Percentiles rank a stretch among this genome's conserved stretches.
These are phyloP conservation scores for Conops quadrifasciatus DNA, from an alignment of 2,888 invertebrate species.

Conservation along the genomic window DNA sequence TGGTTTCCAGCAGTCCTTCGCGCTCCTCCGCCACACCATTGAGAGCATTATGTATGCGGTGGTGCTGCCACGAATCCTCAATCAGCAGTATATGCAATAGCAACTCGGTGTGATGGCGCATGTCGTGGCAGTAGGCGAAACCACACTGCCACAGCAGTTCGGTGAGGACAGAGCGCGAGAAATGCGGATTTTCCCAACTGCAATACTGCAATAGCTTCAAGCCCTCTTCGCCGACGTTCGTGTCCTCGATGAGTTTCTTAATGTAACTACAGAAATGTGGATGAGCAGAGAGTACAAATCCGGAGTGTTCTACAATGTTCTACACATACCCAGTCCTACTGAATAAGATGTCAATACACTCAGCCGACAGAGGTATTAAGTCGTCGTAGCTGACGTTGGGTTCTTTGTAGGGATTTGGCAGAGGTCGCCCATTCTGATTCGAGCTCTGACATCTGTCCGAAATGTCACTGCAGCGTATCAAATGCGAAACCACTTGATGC, in stretches of 20 bases:
- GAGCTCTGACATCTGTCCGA: slow-evolving; percentile 73
- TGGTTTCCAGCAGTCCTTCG: slow-evolving; percentile 92
- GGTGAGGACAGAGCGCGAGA: slow-evolving; percentile 87
- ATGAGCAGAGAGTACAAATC: neutral
- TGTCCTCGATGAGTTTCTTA: slow-evolving; percentile 95
- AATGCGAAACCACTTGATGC: slow-evolving; percentile 89
- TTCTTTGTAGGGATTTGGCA: slow-evolving; percentile 81
- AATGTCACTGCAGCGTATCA: slow-evolving; percentile 93
- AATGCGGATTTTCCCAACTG: slow-evolving; percentile 96
- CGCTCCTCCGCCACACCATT: slow-evolving; percentile 87
- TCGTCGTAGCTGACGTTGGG: slow-evolving; percentile 67
- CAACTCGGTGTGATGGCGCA: slow-evolving; percentile 91
- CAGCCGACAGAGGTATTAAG: slow-evolving; percentile 75
- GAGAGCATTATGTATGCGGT: slow-evolving; percentile 91
- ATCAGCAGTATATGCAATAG: slow-evolving; percentile 85
- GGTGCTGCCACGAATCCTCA: slow-evolving; percentile 96
- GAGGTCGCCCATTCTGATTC: slow-evolving; percentile 67
- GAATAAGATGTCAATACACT: slow-evolving; percentile 84
- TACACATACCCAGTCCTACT: slow-evolving; percentile 76
- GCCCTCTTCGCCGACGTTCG: slow-evolving; percentile 90
- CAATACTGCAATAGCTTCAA: slow-evolving; percentile 90
- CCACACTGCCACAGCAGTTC: slow-evolving; percentile 92
- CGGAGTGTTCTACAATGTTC: neutral
- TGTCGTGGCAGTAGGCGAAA: slow-evolving; percentile 91
- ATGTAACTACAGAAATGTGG: slow-evolving; percentile 72